Evolutionary conservation across 2,888 invertebrate species (phyloP), one percentile per base, ranked within the genome.

Genomic region (Andrena praecox): DNA sequence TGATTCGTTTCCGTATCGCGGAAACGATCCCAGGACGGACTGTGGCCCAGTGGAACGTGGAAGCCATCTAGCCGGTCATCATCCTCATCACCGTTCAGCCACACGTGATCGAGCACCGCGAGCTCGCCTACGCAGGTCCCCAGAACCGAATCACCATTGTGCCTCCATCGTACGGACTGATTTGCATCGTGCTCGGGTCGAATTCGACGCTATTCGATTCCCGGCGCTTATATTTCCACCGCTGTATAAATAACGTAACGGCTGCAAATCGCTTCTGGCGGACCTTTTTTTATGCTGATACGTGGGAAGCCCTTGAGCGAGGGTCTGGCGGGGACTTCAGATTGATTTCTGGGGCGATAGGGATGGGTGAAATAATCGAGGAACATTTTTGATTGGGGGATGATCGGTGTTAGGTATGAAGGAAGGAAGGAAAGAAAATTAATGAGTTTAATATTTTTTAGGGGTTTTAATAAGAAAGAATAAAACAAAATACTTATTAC

Each of bases 61-160:
- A 62, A 70, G 62, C 63, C 24, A 29, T 67, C 77, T 56, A 35
- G 54, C 48, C 56, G 48, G 67, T 80, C 87, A 83, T 87, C 87
- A 85, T 87, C 87, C 70, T 87, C 85, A 87, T 87, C 76, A 82
- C 85, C 80, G 74, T 80, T 78, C 82, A 35, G 77, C n/a, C 75
- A 79, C 82, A 80, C 86, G 84, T 80, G 84, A 85, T 82, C 74
- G 60, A 54, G 78, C 24, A 27, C 66, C 52, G 63, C 81, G 68
- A 71, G 59, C 72, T 82, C 85, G 82, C 84, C 86, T 83, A 83
- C 85, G 84, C 86, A 73, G 59, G 73, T 78, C 77, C 60, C 56
- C 71, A 31, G 64, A 82, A 77, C 72, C 74, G 68, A 84, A 78
- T 78, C 80, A 66, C 67, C 69, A 42, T 48, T 60, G 62, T 87